Percentiles rank a stretch among this genome's conserved stretches.
Conservation (phyloP, 2,113 vertebrate genomes). For the Thermophis baileyi region DNA sequence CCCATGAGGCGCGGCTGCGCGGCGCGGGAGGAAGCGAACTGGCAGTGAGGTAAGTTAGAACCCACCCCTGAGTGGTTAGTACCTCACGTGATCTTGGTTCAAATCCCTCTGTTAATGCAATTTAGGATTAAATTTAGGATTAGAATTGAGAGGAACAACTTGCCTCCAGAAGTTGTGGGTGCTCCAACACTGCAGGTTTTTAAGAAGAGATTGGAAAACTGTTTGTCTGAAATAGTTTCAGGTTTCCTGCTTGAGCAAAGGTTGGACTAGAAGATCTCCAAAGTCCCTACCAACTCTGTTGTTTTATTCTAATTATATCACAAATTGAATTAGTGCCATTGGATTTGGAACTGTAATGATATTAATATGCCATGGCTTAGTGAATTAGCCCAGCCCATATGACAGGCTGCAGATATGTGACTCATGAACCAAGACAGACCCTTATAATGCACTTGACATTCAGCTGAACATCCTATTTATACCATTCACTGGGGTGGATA, state of each 20-base stretch:
- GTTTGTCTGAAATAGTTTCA: not conserved
- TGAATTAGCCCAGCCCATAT: not conserved
- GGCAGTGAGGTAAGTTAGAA: too few species aligned
- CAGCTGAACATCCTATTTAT: not conserved
- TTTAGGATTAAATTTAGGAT: too few species aligned
- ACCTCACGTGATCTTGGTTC: too few species aligned
- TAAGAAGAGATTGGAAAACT: not conserved
- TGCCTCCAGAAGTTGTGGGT: not conserved
- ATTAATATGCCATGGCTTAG: not conserved
- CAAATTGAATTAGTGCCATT: not conserved
- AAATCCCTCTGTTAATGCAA: too few species aligned
- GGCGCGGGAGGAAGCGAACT: too few species aligned
- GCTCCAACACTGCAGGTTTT: not conserved
- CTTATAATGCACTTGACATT: not conserved
- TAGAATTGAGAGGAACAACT: not conserved
- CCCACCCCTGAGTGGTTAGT: too few species aligned
- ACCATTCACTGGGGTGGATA: not conserved
- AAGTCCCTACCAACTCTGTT: not conserved
- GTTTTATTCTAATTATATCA: not conserved
- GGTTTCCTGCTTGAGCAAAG: not conserved
- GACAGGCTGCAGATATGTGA: not conserved
- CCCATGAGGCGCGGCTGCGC: too few species aligned
- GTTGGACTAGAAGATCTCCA: not conserved
- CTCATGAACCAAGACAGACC: not conserved
- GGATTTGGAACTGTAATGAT: not conserved